A percentile compares a stretch with the other conserved stretches of the same genome.
Conservation (phyloP, 2,888 invertebrate genomes). For the Drosophila borborema region DNA sequence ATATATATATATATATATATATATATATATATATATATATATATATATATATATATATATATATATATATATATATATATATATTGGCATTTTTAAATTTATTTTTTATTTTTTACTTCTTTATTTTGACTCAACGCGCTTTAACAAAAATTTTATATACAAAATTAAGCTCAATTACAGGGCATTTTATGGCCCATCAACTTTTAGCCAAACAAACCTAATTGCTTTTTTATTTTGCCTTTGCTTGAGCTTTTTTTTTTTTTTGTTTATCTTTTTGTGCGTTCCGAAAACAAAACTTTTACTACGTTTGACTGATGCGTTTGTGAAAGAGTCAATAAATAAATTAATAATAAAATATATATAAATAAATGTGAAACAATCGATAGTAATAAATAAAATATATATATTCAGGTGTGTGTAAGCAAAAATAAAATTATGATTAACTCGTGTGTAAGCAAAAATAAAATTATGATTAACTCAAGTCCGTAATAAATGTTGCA, state of each 20-base stretch:
- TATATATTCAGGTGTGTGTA: neutral
- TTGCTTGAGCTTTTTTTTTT: constrained; percentile 27
- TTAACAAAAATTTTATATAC: neutral
- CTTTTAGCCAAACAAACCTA: neutral
- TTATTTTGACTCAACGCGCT: too few relatives aligned
- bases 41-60: too few relatives aligned
- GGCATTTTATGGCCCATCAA: neutral
- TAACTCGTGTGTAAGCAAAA: constrained; percentile 11
- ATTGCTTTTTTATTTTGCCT: constrained; percentile 49
- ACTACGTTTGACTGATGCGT: constrained; percentile 22
- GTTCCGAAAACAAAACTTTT: constrained; percentile 40
- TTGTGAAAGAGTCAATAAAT: constrained; percentile 38
- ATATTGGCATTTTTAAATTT: too few relatives aligned
- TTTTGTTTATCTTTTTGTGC: constrained; percentile 19
- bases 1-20: too few relatives aligned
- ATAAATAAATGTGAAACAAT: constrained; percentile 9
- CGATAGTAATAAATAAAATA: constrained; percentile 4
- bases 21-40: too few relatives aligned
- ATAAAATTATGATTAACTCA: constrained; percentile 43
- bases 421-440: constrained; percentile 29
- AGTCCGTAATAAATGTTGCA: constrained; percentile 55
- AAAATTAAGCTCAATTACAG: neutral
- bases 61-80: too few relatives aligned
- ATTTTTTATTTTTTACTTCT: too few relatives aligned
- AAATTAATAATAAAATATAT: constrained; percentile 1